Evolutionary conservation across 1,140 invertebrate species (phyloP).

Genomic region (Atta cephalotes): DNA sequence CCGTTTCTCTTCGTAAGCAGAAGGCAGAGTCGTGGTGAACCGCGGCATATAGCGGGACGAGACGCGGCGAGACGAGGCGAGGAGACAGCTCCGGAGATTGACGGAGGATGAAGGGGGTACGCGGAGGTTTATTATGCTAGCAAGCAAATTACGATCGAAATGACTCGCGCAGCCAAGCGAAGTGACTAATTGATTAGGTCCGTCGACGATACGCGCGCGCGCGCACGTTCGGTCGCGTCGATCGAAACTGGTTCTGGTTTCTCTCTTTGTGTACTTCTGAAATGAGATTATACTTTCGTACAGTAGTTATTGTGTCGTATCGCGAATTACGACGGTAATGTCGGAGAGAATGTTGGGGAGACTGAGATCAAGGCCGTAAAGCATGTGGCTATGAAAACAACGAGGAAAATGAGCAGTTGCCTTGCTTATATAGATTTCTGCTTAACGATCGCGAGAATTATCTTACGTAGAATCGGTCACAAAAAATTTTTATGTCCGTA

Average conservation of each 20-base stretch:
- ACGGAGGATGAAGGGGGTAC: constrained; percentile 34
- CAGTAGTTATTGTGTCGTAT: constrained; percentile 62
- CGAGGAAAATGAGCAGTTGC: constrained; percentile 42
- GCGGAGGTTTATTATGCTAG: constrained; percentile 79
- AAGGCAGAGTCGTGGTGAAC: neutral
- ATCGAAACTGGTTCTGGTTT: constrained; percentile 63
- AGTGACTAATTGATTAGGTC: constrained; percentile 80
- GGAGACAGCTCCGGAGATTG: constrained; percentile 36
- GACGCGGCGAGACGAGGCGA: constrained; percentile 26
- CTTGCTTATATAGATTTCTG: neutral
- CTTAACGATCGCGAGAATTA: constrained; percentile 31
- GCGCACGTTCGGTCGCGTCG: constrained; percentile 37
- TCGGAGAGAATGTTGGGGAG: constrained; percentile 10
- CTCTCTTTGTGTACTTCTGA: constrained; percentile 61
- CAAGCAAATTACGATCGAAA: constrained; percentile 80
- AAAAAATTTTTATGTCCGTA: neutral
- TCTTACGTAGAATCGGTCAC: constrained; percentile 8
- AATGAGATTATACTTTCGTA: constrained; percentile 66
- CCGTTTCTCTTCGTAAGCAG: constrained; percentile 52
- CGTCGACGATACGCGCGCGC: constrained; percentile 45
- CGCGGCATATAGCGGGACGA: neutral
- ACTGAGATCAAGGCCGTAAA: constrained; percentile 40
- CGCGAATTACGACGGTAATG: constrained; percentile 58
- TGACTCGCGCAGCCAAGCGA: constrained; percentile 72
- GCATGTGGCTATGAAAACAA: constrained; percentile 31